Conservation (phyloP, 1,140 invertebrate genomes). For the Drosophila ambigua region DNA sequence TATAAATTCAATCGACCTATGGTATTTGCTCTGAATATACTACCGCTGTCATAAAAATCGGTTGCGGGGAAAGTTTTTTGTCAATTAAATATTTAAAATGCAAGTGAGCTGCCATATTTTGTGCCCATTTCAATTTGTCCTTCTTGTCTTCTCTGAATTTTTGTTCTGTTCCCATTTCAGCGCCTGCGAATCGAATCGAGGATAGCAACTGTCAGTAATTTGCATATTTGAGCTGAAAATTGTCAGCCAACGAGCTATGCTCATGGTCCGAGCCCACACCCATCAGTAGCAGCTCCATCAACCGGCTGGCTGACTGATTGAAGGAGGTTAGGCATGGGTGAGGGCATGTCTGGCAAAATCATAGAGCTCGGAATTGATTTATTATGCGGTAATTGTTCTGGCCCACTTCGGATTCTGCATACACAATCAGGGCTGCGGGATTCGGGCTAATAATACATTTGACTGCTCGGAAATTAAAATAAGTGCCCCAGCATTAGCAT, state of each 20-base stretch:
- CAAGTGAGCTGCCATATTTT: conserved; percentile 57
- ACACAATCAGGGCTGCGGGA: conserved; percentile 46
- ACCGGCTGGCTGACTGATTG: conserved; percentile 45
- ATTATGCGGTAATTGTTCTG: conserved; percentile 79
- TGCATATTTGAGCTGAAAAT: conserved; percentile 74
- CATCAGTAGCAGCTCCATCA: conserved; percentile 34
- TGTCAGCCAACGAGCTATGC: conserved; percentile 39
- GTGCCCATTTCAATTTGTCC: conserved; percentile 58
- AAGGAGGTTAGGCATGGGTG: conserved; percentile 22
- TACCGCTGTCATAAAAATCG: conserved; percentile 15
- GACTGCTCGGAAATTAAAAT: conserved; percentile 56
- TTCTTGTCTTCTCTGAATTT: conserved; percentile 43
- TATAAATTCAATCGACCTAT: conserved; percentile 44
- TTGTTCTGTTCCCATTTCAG: conserved; percentile 33
- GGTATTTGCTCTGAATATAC: conserved; percentile 12
- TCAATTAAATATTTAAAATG: conserved; percentile 74
- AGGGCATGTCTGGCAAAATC: conserved; percentile 43
- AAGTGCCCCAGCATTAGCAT: conserved; percentile 39
- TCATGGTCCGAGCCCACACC: conserved; percentile 10
- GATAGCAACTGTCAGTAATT: conserved; percentile 77
- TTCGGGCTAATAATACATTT: conserved; percentile 65
- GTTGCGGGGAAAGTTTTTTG: conserved; percentile 21
- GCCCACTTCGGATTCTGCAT: conserved; percentile 69
- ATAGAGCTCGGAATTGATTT: conserved; percentile 73
- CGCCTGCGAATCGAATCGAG: conserved; percentile 70